These are phyloP conservation scores for Cyphomyrus plagiostoma DNA, from an alignment of 2,113 vertebrate genomes.

Conservation along the genomic window DNA sequence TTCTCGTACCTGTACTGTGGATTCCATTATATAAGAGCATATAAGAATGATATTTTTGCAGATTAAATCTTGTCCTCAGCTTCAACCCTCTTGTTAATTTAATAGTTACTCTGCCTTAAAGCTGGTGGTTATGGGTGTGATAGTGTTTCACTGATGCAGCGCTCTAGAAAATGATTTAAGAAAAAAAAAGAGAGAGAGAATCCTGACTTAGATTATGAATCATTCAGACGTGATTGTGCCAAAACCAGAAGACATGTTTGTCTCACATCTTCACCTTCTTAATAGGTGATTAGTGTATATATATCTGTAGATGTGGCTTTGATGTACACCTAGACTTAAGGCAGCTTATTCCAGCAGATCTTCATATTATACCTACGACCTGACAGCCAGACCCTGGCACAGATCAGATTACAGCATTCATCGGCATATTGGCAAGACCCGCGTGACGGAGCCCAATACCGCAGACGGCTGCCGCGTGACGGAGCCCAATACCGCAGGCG, in stretches of 20 bases:
- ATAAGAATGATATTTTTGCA: not conserved
- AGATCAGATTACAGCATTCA: not conserved
- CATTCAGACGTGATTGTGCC: not conserved
- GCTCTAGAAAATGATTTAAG: not conserved
- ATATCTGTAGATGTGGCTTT: not conserved
- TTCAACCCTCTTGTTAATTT: not conserved
- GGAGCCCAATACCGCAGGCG: not conserved
- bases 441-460: not conserved
- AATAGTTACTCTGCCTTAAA: not conserved
- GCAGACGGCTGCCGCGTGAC: not conserved
- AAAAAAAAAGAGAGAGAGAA: not conserved
- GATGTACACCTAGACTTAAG: not conserved
- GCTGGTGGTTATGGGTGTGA: not conserved
- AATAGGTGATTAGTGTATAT: not conserved
- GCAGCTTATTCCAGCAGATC: not conserved
- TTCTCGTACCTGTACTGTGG: not conserved
- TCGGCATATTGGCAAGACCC: not conserved
- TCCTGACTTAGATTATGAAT: not conserved
- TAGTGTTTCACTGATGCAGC: not conserved
- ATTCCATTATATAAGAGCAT: not conserved
- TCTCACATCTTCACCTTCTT: not conserved
- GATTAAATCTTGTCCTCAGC: not conserved
- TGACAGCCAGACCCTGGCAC: not conserved
- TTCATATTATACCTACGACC: not conserved
- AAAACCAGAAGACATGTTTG: not conserved